Percentiles rank a stretch among this genome's conserved stretches.
phyloP scores from a whole-genome alignment of 2,797 vertebrate genomes.

The Micropoecilia bifurca region DNA sequence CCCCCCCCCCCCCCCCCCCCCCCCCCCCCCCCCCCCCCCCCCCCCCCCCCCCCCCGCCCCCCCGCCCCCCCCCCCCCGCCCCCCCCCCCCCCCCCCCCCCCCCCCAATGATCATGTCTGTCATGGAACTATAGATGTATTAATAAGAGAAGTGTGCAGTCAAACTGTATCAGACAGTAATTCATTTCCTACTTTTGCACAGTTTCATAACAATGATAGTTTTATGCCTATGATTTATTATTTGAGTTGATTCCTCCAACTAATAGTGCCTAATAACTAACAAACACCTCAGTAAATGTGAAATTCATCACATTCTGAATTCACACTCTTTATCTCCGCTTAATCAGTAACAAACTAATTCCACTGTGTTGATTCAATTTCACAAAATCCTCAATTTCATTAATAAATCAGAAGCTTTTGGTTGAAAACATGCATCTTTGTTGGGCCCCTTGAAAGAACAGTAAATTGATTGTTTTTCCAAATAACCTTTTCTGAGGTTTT shows the following conservation, averaged over 20 bases:
- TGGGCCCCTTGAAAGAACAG: conserved; percentile 57
- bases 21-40: no score
- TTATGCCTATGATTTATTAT: background rate
- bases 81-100: no score
- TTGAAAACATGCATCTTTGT: conserved; percentile 65
- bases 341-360: conserved; percentile 62
- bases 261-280: background rate
- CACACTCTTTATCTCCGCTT: conserved; percentile 49
- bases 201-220: background rate
- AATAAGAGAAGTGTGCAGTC: no score
- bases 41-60: no score
- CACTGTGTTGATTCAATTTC: conserved; percentile 71
- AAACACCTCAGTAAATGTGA: background rate
- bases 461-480: conserved; percentile 50
- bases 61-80: no score
- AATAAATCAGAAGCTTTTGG: conserved; percentile 68
- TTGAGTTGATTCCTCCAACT: background rate
- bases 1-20: no score
- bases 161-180: background rate
- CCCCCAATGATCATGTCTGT: no score
- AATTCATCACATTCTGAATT: conserved; percentile 43
- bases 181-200: background rate
- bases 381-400: conserved; percentile 68
- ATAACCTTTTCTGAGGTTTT: conserved; percentile 10
- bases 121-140: background rate